Evolutionary conservation across 2,797 vertebrate genomes (phyloP), one percentile per base, ranked within the genome.

Genomic region (Dipus sagitta): DNA sequence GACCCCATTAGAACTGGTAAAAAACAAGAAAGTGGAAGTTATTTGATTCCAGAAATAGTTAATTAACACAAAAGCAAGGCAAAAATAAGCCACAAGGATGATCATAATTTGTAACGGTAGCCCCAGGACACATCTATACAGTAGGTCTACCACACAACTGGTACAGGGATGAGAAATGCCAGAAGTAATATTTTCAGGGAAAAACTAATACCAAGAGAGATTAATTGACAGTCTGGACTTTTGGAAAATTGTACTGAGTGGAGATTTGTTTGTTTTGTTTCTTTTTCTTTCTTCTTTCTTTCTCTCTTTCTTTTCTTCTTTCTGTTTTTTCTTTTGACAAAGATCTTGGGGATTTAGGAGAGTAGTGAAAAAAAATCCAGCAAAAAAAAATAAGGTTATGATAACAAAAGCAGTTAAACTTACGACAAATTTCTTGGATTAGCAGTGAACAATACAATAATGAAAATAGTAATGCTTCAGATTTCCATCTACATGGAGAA

Each of bases 391-490:
- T 3, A 68, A 65, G 17, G 42, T 54, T 64, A 47, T 88, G 42
- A 67, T 42, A 38, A 84, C 7, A 80, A 88, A 92, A 90, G 3
- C 38, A 88, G 71, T 78, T 76, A 84, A 10, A 42, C 5, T 79
- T 24, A 17, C 54, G 60, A 75, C n/a, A 76, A 2, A 71, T 6
- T 17, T n/a, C 42, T 32, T 94, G 24, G 68, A 34, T 90, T 23
- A 91, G 17, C 32, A 78, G 54, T 60, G 32, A 91, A 76, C 62
- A 24, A 75, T 54, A 91, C 9, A 90, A 30, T 70, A 78, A 93
- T 38, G 17, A 78, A 96, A 85, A 80, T 6, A 62, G 7, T 32
- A 75, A 70, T 64, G 38, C 20, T 90, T 42, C 6, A 38, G 65
- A 42, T 47, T 68, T 64, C 14, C 12, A 24, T 86, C 32, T 28